Base-by-base conservation (phyloP, 2,797 vertebrate genomes). In the Oryzias dopingdopingensis region DNA sequence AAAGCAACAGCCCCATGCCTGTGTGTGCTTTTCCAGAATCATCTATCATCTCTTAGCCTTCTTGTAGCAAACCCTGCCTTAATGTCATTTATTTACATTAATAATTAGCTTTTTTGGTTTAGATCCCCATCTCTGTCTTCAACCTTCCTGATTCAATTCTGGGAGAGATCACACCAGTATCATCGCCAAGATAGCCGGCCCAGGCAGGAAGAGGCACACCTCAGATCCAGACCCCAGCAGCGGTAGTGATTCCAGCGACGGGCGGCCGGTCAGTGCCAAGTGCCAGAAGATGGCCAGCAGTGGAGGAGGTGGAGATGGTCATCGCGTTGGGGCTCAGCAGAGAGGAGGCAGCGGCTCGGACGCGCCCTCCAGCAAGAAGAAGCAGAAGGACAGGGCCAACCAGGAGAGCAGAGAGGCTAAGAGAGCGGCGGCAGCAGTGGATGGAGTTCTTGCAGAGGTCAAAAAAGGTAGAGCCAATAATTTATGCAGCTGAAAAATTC, bases 141-240 rank as follows among this genome's bases (percentile, higher is more conserved):
- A 91, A 90, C 88, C 78, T 89, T 85, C 86, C 89, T 85, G 86
- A 93, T 96, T 97, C 92, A 88, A 92, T 95, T 92, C 81, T 91
- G 91, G 87, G 90, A 94, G 91, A 89, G 81, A 92, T 94, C 93
- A 90, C 86, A 86, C 91, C 89, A 90, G 88, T 87, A 95, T 94
- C 94, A 88, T 94, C 95, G 96, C 96, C 97, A 99, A 98, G 92
- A 99, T 99, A 98, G 96, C 97, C 85, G 96, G 96, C 91, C 93
- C 97, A 81, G 93, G 95, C 92, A 98, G 96, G 90, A 98, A 98
- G 90, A 95, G 96, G 86, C 95, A 92, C 90, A 95, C 92, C 93
- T 96, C 96, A 95, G 96, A 98, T 92, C 95, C 95, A 94, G 96
- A 97, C 92, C 90, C 95, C 88, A 92, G 95, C 91, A 86, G 90